Base-by-base conservation (phyloP, 2,888 invertebrate species). In the Tridacna gigas region DNA sequence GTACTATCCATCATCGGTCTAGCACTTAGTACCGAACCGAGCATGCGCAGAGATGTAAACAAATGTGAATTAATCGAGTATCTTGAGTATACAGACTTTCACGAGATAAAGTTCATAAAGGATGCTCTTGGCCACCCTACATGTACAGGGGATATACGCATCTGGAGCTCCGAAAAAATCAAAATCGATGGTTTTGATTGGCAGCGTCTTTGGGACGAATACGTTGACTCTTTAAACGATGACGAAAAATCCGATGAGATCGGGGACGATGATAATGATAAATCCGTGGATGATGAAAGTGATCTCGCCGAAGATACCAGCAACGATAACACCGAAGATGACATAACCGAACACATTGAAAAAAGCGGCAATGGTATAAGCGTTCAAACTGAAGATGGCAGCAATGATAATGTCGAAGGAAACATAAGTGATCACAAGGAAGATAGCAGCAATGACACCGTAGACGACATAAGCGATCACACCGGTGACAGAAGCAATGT, bases 31-130 rank as follows among this genome's bases (percentile, higher is more conserved):
- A 88, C 83, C 9, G 74, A 80, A 20, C 75, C 75, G 28, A n/a
- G 15, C n/a, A 74, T 83, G 61, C 77, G 75, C 26, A 66, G 82
- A 47, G 1, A 67, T 51, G 22, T 88, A 22, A 78, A 77, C 22
- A 56, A 37, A 22, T 88, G 88, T 45, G 83, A 88, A 63, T 51
- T 82, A 26, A 45, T 83, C 2, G 88, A 86, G 20, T 80, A 83
- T n/a, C 15, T 86, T 22, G 61, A 76, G 11, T 47, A 76, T 28
- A 61, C 73, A 0, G 15, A 65, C 1, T 22, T 71, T 25, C 61
- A 25, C 11, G 5, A 76, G 11, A 13, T 18, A 22, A 11, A 76
- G 13, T 48, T 76, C n/a, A 65, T 76, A 22, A 12, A 28, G 25
- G 13, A 47, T 7, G 51, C 37, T 5, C 47, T 65, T 15, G 66